Evolutionary conservation across 2,888 invertebrate genomes (phyloP).

Genomic region (Papilio protenor): DNA sequence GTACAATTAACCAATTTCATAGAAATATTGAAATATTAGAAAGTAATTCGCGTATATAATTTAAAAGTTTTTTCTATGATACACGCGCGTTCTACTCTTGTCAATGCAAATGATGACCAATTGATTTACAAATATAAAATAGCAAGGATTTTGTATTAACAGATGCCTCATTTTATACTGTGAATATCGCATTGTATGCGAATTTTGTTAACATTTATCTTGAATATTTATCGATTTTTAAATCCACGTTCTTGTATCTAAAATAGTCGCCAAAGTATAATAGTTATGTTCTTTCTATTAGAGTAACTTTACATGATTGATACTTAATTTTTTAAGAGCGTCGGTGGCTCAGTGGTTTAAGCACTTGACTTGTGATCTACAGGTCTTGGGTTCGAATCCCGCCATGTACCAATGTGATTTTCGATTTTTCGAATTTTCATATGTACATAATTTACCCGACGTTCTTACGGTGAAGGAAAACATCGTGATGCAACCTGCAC

Average conservation of each 20-base stretch:
- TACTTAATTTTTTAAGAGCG: too few species aligned
- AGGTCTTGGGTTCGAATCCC: too few species aligned
- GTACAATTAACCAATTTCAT: not conserved
- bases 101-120: not conserved
- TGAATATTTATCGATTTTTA: constrained; percentile 53
- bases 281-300: not conserved
- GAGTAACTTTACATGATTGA: not conserved
- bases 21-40: not conserved
- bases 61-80: not conserved
- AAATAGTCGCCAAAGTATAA: not conserved
- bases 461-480: too few species aligned
- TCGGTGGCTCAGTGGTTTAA: too few species aligned
- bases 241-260: constrained; percentile 46
- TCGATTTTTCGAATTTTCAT: too few species aligned
- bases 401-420: too few species aligned
- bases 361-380: too few species aligned
- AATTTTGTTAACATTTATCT: constrained; percentile 54
- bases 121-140: too few species aligned
- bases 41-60: not conserved
- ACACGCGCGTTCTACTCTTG: not conserved
- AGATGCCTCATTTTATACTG: too few species aligned
- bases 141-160: too few species aligned
- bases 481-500: too few species aligned
- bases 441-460: too few species aligned
- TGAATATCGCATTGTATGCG: constrained; percentile 47